Evolutionary conservation across 2,797 vertebrate genomes (phyloP), one percentile per base, ranked within the genome.

Genomic region (Acrocephalus scirpaceus): DNA sequence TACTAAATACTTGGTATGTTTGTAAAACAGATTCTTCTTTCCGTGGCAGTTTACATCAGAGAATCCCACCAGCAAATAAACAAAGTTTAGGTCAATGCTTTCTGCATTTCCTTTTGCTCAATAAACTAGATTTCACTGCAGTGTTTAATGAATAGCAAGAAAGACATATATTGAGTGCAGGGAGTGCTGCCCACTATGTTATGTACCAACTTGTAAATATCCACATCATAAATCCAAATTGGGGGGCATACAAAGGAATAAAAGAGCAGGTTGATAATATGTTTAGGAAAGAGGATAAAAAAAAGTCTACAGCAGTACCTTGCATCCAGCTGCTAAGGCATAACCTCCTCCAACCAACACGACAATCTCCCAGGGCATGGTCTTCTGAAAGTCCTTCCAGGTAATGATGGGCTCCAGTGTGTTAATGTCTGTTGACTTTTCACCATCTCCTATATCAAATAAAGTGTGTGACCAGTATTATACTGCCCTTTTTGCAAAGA

Each of bases 311-410:
- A 57, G 34, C 13, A 15, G 67, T 92, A 99, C 99, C 99, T 99
- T 99, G 97, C 99, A 99, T 60, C 99, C 99, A 36, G 99, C 99
- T 44, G 99, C 99, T 94, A 99, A 97, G 3, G 99, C 99, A 3
- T 99, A 99, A 60, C 99, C 99, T 44, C 99, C 99, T 91, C 99
- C 99, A 69, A 99, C 99, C 92, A 99, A 97, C 90, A 99, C 99
- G 57, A 99, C 99, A 8, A 99, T 99, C 97, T 99, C 99, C 99
- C 99, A 99, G 10, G 99, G 99, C 99, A 99, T 99, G 83, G 99
- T 98, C 89, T 97, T 99, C 98, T 99, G 99, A 92, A 99, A 99
- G 96, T 99, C 99, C 93, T 99, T 99, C 99, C 99, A 99, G 1
- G 98, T 99, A 95, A 99, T 99, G 98, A 99, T 99, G 18, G 99